Percentiles rank a stretch among this genome's conserved stretches.
phyloP scores from a whole-genome alignment of 1,140 invertebrate genomes.

The Sesamia nonagrioides region DNA sequence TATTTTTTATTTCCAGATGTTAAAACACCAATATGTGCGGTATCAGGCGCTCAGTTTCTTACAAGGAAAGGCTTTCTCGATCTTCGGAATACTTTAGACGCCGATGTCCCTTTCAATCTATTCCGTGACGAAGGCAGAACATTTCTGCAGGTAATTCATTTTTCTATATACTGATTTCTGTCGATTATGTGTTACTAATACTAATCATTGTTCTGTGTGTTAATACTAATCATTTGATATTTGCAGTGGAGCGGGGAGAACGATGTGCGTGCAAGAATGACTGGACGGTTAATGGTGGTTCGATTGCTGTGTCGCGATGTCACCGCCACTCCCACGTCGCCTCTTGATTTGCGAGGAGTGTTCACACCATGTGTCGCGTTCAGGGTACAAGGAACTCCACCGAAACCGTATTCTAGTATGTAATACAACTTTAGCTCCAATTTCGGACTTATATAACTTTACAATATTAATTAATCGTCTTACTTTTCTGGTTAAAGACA shows the following conservation, averaged over 20 bases:
- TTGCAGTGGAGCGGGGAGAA: conserved; percentile 94
- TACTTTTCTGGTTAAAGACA: too few species aligned
- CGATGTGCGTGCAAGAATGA: conserved; percentile 91
- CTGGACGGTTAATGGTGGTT: conserved; percentile 93
- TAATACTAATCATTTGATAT: conserved; percentile 51
- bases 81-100: conserved; percentile 91
- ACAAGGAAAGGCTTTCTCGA: conserved; percentile 93
- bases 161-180: background rate
- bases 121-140: conserved; percentile 93
- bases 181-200: background rate
- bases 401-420: conserved; percentile 90
- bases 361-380: conserved; percentile 95
- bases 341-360: conserved; percentile 86
- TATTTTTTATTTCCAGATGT: conserved; percentile 88
- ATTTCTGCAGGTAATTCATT: conserved; percentile 90
- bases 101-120: conserved; percentile 93
- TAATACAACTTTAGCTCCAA: conserved; percentile 31
- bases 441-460: background rate
- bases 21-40: conserved; percentile 93
- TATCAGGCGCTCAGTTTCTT: conserved; percentile 94
- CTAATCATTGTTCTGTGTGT: background rate
- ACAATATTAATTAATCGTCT: background rate
- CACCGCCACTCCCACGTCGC: conserved; percentile 84
- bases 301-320: conserved; percentile 94
- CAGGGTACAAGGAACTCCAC: conserved; percentile 93